phyloP scores from a whole-genome alignment of 2,797 vertebrate species.

The Aphelocoma californica region DNA sequence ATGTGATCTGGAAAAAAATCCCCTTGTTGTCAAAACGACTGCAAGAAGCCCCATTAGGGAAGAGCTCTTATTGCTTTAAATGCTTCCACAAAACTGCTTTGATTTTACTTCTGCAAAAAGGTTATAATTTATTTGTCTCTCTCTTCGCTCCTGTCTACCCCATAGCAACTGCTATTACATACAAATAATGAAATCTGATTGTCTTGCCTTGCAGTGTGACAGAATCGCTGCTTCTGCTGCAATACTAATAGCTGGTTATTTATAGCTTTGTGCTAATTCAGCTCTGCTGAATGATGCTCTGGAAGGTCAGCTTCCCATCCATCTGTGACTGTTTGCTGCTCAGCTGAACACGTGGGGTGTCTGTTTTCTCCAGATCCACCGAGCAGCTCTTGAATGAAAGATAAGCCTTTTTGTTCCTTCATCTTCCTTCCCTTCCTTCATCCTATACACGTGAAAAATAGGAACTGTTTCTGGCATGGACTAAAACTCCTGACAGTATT shows the following conservation, averaged over 20 bases:
- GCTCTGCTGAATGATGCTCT: slow-evolving; percentile 11
- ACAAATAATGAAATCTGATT: slow-evolving; percentile 37
- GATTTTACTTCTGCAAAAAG: slow-evolving; percentile 41
- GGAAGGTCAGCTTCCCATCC: slow-evolving; percentile 46
- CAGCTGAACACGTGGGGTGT: background rate
- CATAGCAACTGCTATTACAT: slow-evolving; percentile 14
- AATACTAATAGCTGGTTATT: slow-evolving; percentile 19
- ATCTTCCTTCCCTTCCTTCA: background rate
- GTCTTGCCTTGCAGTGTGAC: background rate
- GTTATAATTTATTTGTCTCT: slow-evolving; percentile 63
- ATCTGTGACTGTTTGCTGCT: slow-evolving; percentile 6
- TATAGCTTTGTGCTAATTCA: slow-evolving; percentile 41
- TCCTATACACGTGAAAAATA: background rate
- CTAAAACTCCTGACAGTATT: background rate
- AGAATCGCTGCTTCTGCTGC: background rate
- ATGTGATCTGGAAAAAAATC: background rate
- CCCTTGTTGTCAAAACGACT: slow-evolving; percentile 20
- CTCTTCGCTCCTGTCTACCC: background rate
- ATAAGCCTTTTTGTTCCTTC: background rate
- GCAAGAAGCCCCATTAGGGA: background rate
- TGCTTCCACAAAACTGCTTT: slow-evolving; percentile 5
- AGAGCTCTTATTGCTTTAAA: slow-evolving; percentile 25
- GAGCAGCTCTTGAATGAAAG: background rate
- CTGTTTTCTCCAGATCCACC: background rate
- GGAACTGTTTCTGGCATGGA: background rate